These are phyloP conservation scores for Ciona savignyi DNA, from an alignment of 23 tunicate species.

Conservation along the genomic window DNA sequence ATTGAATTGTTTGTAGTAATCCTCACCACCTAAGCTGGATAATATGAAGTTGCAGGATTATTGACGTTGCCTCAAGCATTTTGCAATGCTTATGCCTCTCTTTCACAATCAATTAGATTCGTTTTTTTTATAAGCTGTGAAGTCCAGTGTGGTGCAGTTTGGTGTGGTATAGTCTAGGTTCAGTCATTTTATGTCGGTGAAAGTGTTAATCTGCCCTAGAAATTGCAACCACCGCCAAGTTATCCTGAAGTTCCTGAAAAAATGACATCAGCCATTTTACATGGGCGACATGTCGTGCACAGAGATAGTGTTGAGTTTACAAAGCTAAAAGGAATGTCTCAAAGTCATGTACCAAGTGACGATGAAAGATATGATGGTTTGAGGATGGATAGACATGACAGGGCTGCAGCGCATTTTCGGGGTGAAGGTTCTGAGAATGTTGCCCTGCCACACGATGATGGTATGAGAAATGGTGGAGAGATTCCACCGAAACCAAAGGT, in stretches of 20 bases:
- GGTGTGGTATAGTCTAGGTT: background rate
- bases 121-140: background rate
- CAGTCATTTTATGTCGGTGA: background rate
- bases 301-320: slow-evolving; percentile 70
- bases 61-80: background rate
- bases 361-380: slow-evolving; percentile 8
- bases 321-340: slow-evolving; percentile 9
- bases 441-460: slow-evolving; percentile 8
- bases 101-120: background rate
- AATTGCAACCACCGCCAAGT: background rate
- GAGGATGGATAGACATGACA: background rate
- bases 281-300: slow-evolving; percentile 21
- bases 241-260: background rate
- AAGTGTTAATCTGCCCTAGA: background rate
- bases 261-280: background rate
- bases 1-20: background rate
- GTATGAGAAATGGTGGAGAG: slow-evolving; percentile 3
- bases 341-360: background rate
- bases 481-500: background rate
- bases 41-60: background rate
- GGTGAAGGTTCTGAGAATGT: background rate
- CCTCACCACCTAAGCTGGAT: background rate
- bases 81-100: background rate
- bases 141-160: background rate
- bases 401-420: background rate